Evolutionary conservation across 2,113 vertebrate genomes (phyloP).

Genomic region (Serinus canaria): DNA sequence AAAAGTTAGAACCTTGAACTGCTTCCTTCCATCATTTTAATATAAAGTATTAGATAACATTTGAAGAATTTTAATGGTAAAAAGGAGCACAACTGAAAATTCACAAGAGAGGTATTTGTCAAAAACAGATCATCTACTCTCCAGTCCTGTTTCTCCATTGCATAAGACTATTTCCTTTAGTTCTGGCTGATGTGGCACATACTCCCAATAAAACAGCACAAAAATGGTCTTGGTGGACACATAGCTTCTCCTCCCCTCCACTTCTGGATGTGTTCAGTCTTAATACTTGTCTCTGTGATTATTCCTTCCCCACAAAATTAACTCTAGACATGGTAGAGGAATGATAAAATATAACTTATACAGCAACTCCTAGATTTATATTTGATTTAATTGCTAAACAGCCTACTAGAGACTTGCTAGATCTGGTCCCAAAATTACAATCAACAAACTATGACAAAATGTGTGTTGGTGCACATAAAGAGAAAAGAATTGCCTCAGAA

Average conservation of each 20-base stretch:
- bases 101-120: not conserved
- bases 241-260: not conserved
- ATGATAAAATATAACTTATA: not conserved
- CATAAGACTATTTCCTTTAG: not conserved
- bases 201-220: not conserved
- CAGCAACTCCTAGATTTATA: not conserved
- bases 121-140: not conserved
- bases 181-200: not conserved
- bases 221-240: not conserved
- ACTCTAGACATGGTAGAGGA: not conserved
- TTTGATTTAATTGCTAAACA: not conserved
- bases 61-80: not conserved
- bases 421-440: not conserved
- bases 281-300: not conserved
- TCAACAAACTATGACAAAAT: constrained; percentile 30
- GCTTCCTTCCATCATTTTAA: not conserved
- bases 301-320: not conserved
- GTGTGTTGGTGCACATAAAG: not conserved
- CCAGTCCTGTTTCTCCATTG: not conserved
- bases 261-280: not conserved
- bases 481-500: constrained; percentile 39
- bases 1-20: not conserved
- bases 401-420: not conserved
- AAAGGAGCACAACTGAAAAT: not conserved
- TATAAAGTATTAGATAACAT: not conserved